Evolutionary conservation across 2,113 vertebrate genomes (phyloP).

Genomic region (Acinonyx jubatus): DNA sequence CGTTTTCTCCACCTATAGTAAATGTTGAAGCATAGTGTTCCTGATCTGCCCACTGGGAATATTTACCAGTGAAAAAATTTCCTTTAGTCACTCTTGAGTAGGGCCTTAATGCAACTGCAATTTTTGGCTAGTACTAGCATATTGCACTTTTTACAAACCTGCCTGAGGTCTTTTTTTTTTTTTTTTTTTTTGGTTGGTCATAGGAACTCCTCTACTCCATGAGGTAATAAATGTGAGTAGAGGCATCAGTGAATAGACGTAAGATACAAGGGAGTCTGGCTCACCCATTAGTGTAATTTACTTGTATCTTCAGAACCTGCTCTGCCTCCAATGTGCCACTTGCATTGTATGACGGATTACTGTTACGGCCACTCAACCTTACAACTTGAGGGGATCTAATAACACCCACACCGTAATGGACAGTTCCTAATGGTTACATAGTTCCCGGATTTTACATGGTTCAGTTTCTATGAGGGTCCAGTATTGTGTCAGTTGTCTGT

Average conservation of each 20-base stretch:
- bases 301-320: neutral
- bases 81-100: conserved; percentile 33
- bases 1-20: neutral
- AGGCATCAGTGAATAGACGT: neutral
- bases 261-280: neutral
- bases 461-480: neutral
- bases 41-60: neutral
- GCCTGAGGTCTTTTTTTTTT: neutral
- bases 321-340: neutral
- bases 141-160: conserved; percentile 8
- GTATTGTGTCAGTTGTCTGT: neutral
- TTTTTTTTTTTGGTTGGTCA: neutral
- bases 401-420: neutral
- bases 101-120: conserved; percentile 22
- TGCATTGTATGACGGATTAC: neutral
- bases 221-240: neutral
- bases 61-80: conserved; percentile 47
- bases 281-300: neutral
- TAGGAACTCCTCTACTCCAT: neutral
- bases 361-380: neutral
- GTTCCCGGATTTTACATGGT: neutral
- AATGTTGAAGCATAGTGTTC: neutral
- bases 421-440: neutral
- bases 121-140: neutral
- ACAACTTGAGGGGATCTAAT: neutral